Conservation (phyloP, 2,888 invertebrate species). For the Gerris lacustris region DNA sequence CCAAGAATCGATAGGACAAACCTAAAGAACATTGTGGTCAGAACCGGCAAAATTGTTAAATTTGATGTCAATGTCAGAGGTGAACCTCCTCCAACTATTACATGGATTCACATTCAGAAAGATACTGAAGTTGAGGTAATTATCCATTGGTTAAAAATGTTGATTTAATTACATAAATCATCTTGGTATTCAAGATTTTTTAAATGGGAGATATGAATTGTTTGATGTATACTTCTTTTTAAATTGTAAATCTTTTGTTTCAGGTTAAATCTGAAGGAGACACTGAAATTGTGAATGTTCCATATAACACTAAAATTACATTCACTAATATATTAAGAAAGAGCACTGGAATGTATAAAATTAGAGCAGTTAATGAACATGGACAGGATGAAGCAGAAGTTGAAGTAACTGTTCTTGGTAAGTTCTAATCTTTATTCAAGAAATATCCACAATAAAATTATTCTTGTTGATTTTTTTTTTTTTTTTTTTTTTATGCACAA, state of each 20-base stretch:
- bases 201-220: too few species aligned
- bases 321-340: conserved; percentile 65
- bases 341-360: conserved; percentile 82
- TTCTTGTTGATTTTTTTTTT: too few species aligned
- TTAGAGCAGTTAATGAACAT: conserved; percentile 78
- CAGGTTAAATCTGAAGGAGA: conserved; percentile 53
- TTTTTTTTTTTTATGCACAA: neutral
- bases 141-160: conserved; percentile 28
- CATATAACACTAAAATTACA: conserved; percentile 78
- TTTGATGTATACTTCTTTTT: neutral
- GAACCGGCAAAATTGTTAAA: conserved; percentile 82
- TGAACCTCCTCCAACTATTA: conserved; percentile 87
- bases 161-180: conserved; percentile 12
- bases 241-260: conserved; percentile 1
- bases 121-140: conserved; percentile 37
- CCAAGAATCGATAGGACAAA: conserved; percentile 94
- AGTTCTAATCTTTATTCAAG: conserved; percentile 31
- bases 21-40: conserved; percentile 74
- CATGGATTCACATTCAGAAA: conserved; percentile 73
- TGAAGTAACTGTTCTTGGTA: conserved; percentile 75
- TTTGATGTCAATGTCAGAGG: conserved; percentile 89
- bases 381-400: conserved; percentile 88
- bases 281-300: conserved; percentile 67
- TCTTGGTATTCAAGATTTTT: too few species aligned
- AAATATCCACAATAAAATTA: too few species aligned